A percentile compares a stretch with the other conserved stretches of the same genome.
Evolutionary conservation across 2,113 vertebrate genomes (phyloP).

Genomic region (Eubucco bourcierii): DNA sequence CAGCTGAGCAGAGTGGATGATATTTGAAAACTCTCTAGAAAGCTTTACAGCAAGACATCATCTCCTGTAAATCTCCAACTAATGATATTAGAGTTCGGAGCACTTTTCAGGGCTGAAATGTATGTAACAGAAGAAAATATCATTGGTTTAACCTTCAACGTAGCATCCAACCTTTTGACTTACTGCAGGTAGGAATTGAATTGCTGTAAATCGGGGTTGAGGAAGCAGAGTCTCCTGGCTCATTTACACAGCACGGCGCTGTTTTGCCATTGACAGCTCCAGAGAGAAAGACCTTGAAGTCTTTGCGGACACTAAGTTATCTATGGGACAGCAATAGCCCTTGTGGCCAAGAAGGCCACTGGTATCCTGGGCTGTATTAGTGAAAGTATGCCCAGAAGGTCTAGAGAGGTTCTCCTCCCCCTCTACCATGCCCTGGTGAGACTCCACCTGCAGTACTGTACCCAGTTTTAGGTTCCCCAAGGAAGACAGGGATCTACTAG

Average conservation of each 20-base stretch:
- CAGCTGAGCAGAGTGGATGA: background rate
- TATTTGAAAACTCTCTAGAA: constrained; percentile 44
- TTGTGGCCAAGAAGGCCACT: no score
- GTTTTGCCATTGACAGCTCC: background rate
- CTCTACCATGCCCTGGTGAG: no score
- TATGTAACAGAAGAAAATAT: background rate
- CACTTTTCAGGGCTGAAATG: background rate
- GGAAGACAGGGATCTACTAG: no score
- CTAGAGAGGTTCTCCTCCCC: no score
- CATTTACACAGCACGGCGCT: background rate
- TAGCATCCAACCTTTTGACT: background rate
- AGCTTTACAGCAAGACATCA: background rate
- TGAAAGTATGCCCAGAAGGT: no score
- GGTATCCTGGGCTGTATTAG: no score
- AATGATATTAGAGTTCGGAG: background rate
- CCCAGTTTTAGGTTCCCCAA: no score
- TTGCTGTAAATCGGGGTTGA: background rate
- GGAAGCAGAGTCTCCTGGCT: background rate
- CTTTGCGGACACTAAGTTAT: no score
- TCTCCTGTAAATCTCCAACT: background rate
- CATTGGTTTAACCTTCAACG: background rate
- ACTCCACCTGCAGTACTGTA: no score
- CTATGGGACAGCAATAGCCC: no score
- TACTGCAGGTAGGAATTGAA: background rate
- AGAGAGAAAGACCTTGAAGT: no score